Conservation (phyloP, 2,888 invertebrate genomes). For the Hoplodrina ambigua region DNA sequence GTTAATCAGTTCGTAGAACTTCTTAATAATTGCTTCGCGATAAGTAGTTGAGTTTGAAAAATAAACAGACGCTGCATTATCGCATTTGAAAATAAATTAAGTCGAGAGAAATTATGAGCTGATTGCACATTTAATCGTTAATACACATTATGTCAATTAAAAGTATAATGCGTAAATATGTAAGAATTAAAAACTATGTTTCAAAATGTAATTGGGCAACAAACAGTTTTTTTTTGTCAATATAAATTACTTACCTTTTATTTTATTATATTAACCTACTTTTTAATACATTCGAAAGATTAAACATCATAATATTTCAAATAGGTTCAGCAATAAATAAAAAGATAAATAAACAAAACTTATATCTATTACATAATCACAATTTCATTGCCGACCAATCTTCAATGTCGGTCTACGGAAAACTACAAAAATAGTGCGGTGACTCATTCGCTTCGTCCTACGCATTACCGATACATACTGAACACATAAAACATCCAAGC, state of each 20-base stretch:
- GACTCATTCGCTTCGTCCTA: conserved; percentile 67
- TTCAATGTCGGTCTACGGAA: conserved; percentile 58
- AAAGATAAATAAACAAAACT: conserved; percentile 12
- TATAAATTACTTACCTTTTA: neutral
- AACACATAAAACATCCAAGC: conserved; percentile 61
- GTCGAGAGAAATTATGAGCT: conserved; percentile 14
- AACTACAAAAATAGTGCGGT: conserved; percentile 69
- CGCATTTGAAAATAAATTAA: conserved; percentile 21
- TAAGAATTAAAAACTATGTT: no score
- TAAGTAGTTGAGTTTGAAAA: conserved; percentile 34
- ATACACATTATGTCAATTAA: neutral
- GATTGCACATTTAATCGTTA: conserved; percentile 2
- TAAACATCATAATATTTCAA: neutral
- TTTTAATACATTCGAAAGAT: neutral
- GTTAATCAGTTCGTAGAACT: conserved; percentile 50
- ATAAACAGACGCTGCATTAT: conserved; percentile 48
- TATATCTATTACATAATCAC: conserved; percentile 33
- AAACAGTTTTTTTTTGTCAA: neutral
- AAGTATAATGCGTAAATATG: no score
- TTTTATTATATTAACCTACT: neutral
- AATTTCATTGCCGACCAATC: conserved; percentile 55
- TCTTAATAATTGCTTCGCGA: conserved; percentile 46
- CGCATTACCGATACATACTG: conserved; percentile 60
- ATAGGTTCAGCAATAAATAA: conserved; percentile 15
- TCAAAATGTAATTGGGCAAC: no score